Base-by-base conservation (phyloP, 2,888 invertebrate genomes). In the Luperina testacea region DNA sequence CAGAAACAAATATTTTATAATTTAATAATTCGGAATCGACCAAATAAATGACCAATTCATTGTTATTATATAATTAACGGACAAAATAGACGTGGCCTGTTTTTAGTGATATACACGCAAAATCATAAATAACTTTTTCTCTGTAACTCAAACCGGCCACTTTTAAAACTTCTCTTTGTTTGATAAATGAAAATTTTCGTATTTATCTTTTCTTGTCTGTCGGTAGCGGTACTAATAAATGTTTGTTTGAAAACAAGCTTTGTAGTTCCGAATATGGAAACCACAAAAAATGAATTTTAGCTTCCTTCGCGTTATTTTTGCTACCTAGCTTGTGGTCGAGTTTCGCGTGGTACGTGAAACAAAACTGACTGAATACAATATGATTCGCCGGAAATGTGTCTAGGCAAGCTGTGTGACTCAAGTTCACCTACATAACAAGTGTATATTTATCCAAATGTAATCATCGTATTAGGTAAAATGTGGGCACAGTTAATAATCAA, bases 131-230 rank as follows among this genome's bases (percentile, higher is more conserved):
- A 88, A 72, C 42, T 61, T 77, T 86, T 75, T 77, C 75, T 63
- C 72, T 63, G 67, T 61, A 78, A 78, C 75, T 77, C 61, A 77
- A 81, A 84, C 72, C 77, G 79, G 51, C 77, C 78, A 77, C 80
- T 84, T 82, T 79, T 38, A 32, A 78, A 89, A 87, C 83, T 89
- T 87, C 71, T 65, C 80, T 83, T 82, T 77, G 81, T 80, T 71
- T 81, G 78, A 80, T 81, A 81, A 87, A 85, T 83, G 75, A 53
- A 70, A 75, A 78, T 76, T 82, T 83, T 81, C 75, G 81, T 88
- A 85, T 89, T 87, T 88, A 83, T 85, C 87, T 88, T 87, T 78
- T 81, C 77, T 79, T 83, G 76, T 75, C 61, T 76, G 78, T 32
- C 57, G 51, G 48, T 48, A 48, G 48, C 48, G 48, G 73, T 73